These are phyloP conservation scores for Cephus spinipes DNA, from an alignment of 2,888 invertebrate genomes.

Conservation along the genomic window DNA sequence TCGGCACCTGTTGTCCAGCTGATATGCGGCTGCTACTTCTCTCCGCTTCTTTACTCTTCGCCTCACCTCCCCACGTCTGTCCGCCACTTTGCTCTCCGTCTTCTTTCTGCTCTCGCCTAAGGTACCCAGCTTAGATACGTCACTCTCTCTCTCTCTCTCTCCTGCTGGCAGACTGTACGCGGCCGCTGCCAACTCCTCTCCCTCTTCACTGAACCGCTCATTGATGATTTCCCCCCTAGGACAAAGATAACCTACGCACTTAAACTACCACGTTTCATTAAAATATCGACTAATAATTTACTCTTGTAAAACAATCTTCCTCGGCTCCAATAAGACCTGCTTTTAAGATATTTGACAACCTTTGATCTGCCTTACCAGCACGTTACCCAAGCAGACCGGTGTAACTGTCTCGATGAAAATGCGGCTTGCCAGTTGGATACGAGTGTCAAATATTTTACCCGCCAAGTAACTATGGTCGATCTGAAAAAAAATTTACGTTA, in stretches of 20 bases:
- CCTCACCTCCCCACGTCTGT: conserved; percentile 10
- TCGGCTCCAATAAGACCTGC: neutral
- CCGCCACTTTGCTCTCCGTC: neutral
- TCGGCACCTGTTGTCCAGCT: conserved; percentile 65
- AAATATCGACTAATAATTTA: neutral
- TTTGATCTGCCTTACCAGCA: neutral
- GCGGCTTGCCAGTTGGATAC: neutral
- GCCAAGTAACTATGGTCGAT: neutral
- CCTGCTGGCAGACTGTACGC: neutral
- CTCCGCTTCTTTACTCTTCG: conserved; percentile 21
- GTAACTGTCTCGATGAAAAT: neutral
- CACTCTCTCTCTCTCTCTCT: neutral
- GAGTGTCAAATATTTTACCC: too few relatives aligned
- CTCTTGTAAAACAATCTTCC: neutral
- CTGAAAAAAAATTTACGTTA: neutral
- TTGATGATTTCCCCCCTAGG: neutral
- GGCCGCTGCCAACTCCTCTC: neutral
- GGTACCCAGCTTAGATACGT: neutral
- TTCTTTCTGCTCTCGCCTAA: neutral
- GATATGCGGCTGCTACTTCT: conserved; percentile 54
- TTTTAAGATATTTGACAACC: neutral
- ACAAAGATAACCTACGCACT: neutral
- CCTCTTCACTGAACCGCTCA: neutral
- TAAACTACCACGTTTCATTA: neutral
- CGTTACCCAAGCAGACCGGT: neutral